Percentiles rank a stretch among this genome's conserved stretches.
Conservation (phyloP, 2,797 vertebrate genomes). For the Propithecus deckenii region DNA sequence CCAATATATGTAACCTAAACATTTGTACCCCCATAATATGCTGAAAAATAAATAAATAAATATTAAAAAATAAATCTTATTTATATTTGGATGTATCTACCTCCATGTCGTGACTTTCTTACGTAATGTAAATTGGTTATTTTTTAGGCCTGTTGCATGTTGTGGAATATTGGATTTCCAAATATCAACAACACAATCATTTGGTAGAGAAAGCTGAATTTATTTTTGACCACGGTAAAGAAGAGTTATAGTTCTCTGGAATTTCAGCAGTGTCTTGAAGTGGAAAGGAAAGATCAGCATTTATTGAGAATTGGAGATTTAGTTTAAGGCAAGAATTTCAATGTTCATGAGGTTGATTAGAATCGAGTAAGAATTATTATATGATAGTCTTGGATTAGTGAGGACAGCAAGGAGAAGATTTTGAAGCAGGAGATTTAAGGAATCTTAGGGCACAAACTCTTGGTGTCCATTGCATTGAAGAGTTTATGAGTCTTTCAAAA, state of each 20-base stretch:
- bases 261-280: accelerated
- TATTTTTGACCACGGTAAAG: background rate
- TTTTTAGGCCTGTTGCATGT: background rate
- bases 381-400: background rate
- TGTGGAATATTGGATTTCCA: background rate
- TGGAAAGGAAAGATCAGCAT: background rate
- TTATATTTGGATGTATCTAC: background rate
- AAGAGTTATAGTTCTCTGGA: background rate
- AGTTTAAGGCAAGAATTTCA: background rate
- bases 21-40: too few relatives aligned
- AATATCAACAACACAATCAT: background rate
- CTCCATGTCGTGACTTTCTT: background rate
- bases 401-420: background rate
- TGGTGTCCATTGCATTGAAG: background rate
- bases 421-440: background rate
- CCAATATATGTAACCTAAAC: too few relatives aligned
- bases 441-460: background rate
- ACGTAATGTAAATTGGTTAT: background rate
- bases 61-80: background rate
- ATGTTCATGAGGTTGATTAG: background rate
- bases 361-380: background rate
- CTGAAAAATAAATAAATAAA: too few relatives aligned
- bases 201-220: background rate
- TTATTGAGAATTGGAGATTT: background rate
- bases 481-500: background rate